Conservation (phyloP, 2,113 vertebrate genomes). For the Ovis aries region DNA sequence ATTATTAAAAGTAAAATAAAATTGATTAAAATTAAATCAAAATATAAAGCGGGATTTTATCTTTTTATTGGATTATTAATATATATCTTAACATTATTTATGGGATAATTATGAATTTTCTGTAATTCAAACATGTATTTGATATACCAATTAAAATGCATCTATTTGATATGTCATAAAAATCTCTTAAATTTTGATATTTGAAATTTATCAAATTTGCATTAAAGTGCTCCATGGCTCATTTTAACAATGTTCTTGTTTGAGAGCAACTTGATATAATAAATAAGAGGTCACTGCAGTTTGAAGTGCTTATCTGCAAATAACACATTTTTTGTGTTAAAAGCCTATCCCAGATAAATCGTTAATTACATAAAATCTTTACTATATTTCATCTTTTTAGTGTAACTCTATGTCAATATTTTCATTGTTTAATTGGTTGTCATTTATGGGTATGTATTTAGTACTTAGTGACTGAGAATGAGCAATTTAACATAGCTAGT, state of each 20-base stretch:
- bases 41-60: neutral
- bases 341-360: neutral
- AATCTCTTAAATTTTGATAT: neutral
- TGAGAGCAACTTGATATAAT: neutral
- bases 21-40: neutral
- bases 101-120: neutral
- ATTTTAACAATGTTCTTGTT: neutral
- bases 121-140: neutral
- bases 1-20: neutral
- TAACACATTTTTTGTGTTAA: neutral
- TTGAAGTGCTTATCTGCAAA: neutral
- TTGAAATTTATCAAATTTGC: neutral
- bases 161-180: neutral
- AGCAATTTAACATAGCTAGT: neutral
- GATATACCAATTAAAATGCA: neutral
- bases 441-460: neutral
- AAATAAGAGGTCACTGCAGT: neutral
- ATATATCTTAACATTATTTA: neutral
- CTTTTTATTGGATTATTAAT: neutral
- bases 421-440: neutral
- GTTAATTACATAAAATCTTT: neutral
- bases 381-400: neutral
- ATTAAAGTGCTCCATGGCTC: neutral
- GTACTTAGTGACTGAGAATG: neutral
- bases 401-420: neutral